Percentiles rank a stretch among this genome's conserved stretches.
These are phyloP conservation scores for Colletes gigas DNA, from an alignment of 1,140 invertebrate species.

Conservation along the genomic window DNA sequence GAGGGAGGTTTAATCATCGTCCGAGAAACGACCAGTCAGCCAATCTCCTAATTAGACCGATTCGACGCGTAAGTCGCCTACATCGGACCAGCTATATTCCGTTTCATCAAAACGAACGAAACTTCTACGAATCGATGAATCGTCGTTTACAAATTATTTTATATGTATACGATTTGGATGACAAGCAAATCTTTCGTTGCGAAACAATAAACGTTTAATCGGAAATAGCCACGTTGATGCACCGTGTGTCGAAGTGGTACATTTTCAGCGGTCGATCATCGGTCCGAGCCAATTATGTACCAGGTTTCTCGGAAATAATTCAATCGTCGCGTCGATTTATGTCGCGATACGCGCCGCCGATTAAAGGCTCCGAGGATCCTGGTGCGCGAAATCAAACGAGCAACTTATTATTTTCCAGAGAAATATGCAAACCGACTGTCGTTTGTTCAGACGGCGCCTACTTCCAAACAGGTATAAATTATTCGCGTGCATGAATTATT, in stretches of 20 bases:
- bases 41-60: not conserved
- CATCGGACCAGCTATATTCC: not conserved
- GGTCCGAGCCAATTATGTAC: not conserved
- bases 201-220: too few species aligned
- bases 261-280: not conserved
- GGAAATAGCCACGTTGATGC: too few species aligned
- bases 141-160: too few species aligned
- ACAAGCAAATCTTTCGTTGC: too few species aligned
- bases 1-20: not conserved
- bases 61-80: not conserved
- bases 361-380: not conserved
- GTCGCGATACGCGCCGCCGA: not conserved
- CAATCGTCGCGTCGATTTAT: not conserved
- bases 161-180: too few species aligned
- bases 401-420: not conserved
- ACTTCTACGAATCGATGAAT: too few species aligned
- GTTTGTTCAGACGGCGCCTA: not conserved
- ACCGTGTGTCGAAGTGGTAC: not conserved
- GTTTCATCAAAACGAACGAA: not conserved
- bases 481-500: constrained; percentile 31
- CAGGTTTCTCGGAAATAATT: not conserved
- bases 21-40: not conserved
- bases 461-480: not conserved
- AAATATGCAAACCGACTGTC: not conserved
- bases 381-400: not conserved